Evolutionary conservation across 2,888 invertebrate species (phyloP), one percentile per base, ranked within the genome.

Genomic region (Sarcophaga subvicina): DNA sequence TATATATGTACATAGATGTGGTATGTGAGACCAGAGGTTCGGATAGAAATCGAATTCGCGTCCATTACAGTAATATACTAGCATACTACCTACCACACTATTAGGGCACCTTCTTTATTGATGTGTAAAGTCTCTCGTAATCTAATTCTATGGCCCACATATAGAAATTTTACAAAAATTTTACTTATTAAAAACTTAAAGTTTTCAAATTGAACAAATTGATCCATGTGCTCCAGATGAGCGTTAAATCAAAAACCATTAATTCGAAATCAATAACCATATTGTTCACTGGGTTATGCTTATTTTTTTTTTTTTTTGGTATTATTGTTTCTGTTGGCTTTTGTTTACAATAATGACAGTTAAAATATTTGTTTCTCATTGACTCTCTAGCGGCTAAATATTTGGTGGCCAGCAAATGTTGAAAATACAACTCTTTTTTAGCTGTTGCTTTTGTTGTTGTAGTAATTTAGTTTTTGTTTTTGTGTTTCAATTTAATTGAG

Each of bases 321-420:
- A 3, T 54, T 54, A 12, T 14, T 54, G 17, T 12, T 54, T 54
- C 54, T 4, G 17, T 54, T 64, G 27, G 12, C 37, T 45, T 37
- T 45, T 45, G 10, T 54, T 73, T 45, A 3, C 37, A 14, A 27
- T 66, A 75, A 80, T 71, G 75, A 71, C 71, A 85, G 66, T 85
- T 62, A 49, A 66, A 71, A 71, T 84, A 80, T 80, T 80, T 80
- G 54, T 59, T 81, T 78, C 25, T 78, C 72, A 78, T 85, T 73
- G 45, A 72, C 12, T 80, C 69, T 60, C 66, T 71, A 75, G 4
- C 4, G 37, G 25, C 22, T 6, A 70, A 45, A 59, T 37, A 49
- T 37, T 45, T 70, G 14, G 14, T 60, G 49, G 77, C 54, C 54
- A 17, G 17, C 27, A 79, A 76, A 80, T 71, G 6, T 25, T 77